A percentile compares a stretch with the other conserved stretches of the same genome.
Conservation (phyloP, 2,888 invertebrate genomes). For the Cordilura impudica region DNA sequence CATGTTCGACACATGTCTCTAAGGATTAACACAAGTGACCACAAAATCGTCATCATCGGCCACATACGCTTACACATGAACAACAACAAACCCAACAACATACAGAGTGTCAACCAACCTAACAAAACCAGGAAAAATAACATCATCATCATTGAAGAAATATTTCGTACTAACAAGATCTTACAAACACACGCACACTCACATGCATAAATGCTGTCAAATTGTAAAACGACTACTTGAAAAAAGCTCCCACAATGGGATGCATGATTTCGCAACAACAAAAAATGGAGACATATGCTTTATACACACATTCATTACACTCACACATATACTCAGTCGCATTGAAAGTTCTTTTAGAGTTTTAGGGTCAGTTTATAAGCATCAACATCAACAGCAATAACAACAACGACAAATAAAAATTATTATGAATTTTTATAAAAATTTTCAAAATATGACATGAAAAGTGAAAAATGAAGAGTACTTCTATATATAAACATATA, state of each 20-base stretch:
- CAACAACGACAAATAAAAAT: slow-evolving; percentile 16
- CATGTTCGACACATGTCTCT: slow-evolving; percentile 77
- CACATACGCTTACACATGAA: background rate
- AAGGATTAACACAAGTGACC: slow-evolving; percentile 76
- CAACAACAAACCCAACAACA: slow-evolving; percentile 1
- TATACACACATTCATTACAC: slow-evolving; percentile 43
- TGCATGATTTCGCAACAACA: background rate
- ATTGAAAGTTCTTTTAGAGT: slow-evolving; percentile 44
- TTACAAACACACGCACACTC: slow-evolving; percentile 6
- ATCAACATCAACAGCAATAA: slow-evolving; percentile 24
- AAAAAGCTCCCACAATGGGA: slow-evolving; percentile 39
- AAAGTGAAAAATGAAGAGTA: slow-evolving; percentile 61
- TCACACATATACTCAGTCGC: slow-evolving; percentile 2
- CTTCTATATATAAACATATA: background rate
- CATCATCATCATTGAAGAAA: slow-evolving; percentile 35
- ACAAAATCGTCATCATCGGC: slow-evolving; percentile 73
- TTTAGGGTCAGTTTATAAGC: slow-evolving; percentile 57
- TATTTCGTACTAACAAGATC: slow-evolving; percentile 21
- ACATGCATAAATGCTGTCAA: slow-evolving; percentile 39
- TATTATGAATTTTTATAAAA: slow-evolving; percentile 61
- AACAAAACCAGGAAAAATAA: slow-evolving; percentile 1
- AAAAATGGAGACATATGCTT: slow-evolving; percentile 62
- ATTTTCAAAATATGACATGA: slow-evolving; percentile 60
- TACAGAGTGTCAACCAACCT: slow-evolving; percentile 15
- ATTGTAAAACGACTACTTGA: slow-evolving; percentile 50